Percentiles rank a stretch among this genome's conserved stretches.
Conservation (phyloP, 2,797 vertebrate species). For the Microtus californicus region DNA sequence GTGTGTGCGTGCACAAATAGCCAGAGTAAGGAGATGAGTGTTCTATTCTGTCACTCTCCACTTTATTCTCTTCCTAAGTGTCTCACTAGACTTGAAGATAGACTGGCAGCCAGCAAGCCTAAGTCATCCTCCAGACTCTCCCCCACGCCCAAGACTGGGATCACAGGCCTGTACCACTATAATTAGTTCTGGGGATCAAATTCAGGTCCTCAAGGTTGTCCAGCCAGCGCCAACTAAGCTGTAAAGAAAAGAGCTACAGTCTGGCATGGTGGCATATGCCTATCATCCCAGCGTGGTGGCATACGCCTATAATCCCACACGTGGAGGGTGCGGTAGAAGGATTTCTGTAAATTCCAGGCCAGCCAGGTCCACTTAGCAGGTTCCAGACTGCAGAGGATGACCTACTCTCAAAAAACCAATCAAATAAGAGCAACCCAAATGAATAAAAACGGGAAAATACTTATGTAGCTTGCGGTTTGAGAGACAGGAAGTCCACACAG, state of each 20-base stretch:
- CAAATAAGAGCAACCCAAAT: not conserved
- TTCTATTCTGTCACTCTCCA: too few species aligned
- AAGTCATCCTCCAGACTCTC: not conserved
- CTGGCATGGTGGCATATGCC: not conserved
- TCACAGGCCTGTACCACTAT: too few species aligned
- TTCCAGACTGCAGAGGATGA: not conserved
- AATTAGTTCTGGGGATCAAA: not conserved
- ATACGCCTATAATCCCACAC: not conserved
- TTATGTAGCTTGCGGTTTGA: not conserved
- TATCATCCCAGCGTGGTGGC: not conserved
- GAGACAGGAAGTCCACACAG: not conserved
- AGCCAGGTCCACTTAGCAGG: not conserved
- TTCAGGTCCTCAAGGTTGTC: not conserved
- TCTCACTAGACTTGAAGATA: not conserved
- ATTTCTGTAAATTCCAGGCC: not conserved
- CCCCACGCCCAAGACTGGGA: not conserved
- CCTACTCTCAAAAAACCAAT: not conserved
- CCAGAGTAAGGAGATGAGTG: not conserved
- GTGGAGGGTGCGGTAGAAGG: not conserved
- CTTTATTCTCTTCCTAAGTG: not conserved
- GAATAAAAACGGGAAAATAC: not conserved
- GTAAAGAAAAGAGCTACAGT: not conserved
- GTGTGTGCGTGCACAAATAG: not conserved
- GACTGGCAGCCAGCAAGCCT: not conserved
- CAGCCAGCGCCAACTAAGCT: not conserved